These are phyloP conservation scores for Pegoplata infirma DNA, from an alignment of 2,888 invertebrate species.

Conservation along the genomic window DNA sequence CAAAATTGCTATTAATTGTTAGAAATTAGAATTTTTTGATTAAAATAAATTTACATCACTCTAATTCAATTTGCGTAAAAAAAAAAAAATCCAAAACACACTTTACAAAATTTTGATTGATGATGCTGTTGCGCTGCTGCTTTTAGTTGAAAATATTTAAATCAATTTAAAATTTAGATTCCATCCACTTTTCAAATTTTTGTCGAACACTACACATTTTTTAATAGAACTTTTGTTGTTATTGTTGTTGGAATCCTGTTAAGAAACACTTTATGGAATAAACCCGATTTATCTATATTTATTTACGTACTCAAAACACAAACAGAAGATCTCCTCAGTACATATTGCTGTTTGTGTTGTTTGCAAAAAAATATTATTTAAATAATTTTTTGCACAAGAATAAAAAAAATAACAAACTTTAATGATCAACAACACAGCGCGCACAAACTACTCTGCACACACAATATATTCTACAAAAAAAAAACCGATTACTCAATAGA, in stretches of 20 bases:
- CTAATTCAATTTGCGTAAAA: slow-evolving; percentile 22
- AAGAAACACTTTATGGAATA: background rate
- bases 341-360: slow-evolving; percentile 13
- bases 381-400: slow-evolving; percentile 1
- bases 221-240: background rate
- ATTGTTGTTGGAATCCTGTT: background rate
- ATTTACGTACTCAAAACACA: background rate
- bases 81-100: background rate
- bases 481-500: slow-evolving; percentile 66
- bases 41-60: slow-evolving; percentile 34
- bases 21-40: background rate
- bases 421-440: slow-evolving; percentile 42
- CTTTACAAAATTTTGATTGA: background rate
- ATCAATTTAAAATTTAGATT: background rate
- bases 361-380: slow-evolving; percentile 14
- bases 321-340: background rate
- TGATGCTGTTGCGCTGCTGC: too few species aligned
- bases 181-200: background rate
- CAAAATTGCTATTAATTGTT: slow-evolving; percentile 26
- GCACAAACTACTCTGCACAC: slow-evolving; percentile 40
- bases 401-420: slow-evolving; percentile 4
- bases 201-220: background rate
- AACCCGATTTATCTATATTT: background rate
- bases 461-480: slow-evolving; percentile 16
- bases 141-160: background rate